Evolutionary conservation across 2,888 invertebrate species (phyloP), one percentile per base, ranked within the genome.

Genomic region (Patella pellucida): DNA sequence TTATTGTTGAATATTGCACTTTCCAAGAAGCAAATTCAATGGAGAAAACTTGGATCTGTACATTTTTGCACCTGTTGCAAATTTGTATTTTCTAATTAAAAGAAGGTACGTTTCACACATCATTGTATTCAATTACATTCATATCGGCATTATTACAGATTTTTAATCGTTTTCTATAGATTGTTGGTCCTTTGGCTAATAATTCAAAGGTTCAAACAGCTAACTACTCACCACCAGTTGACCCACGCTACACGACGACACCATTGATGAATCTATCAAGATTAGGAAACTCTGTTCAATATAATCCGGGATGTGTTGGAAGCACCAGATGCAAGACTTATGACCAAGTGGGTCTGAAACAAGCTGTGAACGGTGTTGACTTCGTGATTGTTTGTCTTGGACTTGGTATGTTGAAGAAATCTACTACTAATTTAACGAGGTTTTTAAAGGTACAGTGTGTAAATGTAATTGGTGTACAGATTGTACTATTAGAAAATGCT

Each of bases 121-220:
- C 4, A 11, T 9, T 62, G 23, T 62, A 16, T 23, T 2, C 7
- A 9, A 41, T 41, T 41, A 41, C 41, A 41, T 41, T 41, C 41
- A 9, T 41, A 7, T 41, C 41, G 41, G 41, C 7, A 41, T 41
- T 7, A 7, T 41, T 41, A 41, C 7, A 5, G 0, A 41, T 41
- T 41, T 41, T 62, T 4, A 23, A 19, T 68, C 19, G 52, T 75
- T 19, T 23, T 69, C 72, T 83, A 7, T 75, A 89, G 89, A 79
- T 90, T n/a, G 77, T 90, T 68, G 90, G 90, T 15, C 90, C 90
- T 12, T 86, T 89, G 84, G 84, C 87, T 16, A 80, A 89, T 74
- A 87, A 89, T 75, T 69, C 83, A 14, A 74, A 74, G 2, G 84
- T 86, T 69, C 79, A 86, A 54, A 87, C 84, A 80, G 90, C 89